phyloP scores from a whole-genome alignment of 2,888 invertebrate genomes.

The Carterocephalus palaemon region DNA sequence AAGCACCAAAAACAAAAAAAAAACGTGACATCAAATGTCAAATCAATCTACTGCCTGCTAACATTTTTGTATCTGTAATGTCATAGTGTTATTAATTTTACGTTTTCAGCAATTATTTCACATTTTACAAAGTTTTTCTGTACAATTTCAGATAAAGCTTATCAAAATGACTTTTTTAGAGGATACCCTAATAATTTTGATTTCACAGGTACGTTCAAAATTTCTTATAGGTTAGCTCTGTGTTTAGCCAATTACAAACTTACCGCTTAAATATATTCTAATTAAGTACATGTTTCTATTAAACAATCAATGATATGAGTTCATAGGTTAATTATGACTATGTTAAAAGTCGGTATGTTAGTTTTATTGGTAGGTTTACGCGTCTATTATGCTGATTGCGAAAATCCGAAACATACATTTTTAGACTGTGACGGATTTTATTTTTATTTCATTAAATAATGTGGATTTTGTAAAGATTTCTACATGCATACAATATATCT shows the following conservation, averaged over 20 bases:
- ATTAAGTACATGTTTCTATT: slow-evolving; percentile 13
- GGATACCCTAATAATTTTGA: slow-evolving; percentile 89
- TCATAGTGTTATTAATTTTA: slow-evolving; percentile 1
- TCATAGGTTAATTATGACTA: slow-evolving; percentile 10
- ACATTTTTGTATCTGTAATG: slow-evolving; percentile 4
- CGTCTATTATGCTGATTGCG: slow-evolving; percentile 10
- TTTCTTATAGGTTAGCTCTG: slow-evolving; percentile 16
- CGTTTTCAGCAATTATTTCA: slow-evolving; percentile 7
- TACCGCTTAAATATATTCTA: slow-evolving; percentile 1
- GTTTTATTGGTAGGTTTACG: slow-evolving; percentile 7
- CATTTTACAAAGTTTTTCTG: neutral
- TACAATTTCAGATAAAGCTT: neutral
- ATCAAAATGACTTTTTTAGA: slow-evolving; percentile 87
- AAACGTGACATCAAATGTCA: no score
- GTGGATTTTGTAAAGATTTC: slow-evolving; percentile 2
- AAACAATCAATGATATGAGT: slow-evolving; percentile 1
- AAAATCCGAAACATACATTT: slow-evolving; percentile 5
- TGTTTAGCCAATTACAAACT: neutral
- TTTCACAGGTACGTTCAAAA: slow-evolving; percentile 83
- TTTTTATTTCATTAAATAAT: neutral
- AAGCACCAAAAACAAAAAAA: no score
- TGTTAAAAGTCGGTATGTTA: slow-evolving; percentile 9
- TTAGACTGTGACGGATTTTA: neutral
- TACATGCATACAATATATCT: slow-evolving; percentile 1
- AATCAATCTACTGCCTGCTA: neutral